phyloP scores from a whole-genome alignment of 1,140 invertebrate species.

The Zaprionus nigranus region DNA sequence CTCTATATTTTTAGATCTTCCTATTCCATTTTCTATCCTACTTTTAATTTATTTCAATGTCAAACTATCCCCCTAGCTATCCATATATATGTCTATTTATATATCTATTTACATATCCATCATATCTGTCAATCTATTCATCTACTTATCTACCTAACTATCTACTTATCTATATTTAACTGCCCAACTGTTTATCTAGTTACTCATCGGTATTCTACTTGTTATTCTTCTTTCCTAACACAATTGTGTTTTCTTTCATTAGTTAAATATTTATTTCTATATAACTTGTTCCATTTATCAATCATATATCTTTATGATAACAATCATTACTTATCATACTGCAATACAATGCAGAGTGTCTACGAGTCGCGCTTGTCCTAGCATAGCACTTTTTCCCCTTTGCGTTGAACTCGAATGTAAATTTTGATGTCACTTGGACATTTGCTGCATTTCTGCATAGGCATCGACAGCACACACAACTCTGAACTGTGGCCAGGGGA shows the following conservation, averaged over 20 bases:
- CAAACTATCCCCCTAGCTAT: too few relatives aligned
- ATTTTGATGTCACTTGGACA: slow-evolving; percentile 64
- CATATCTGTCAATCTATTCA: too few relatives aligned
- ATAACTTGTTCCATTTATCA: slow-evolving; percentile 7
- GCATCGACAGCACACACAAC: slow-evolving; percentile 37
- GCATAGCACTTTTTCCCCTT: slow-evolving; percentile 32
- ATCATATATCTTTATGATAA: not conserved
- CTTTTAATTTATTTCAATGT: too few relatives aligned
- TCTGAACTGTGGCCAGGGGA: not conserved
- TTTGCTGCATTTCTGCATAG: slow-evolving; percentile 37
- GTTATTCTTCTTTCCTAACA: too few relatives aligned
- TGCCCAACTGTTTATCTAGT: too few relatives aligned
- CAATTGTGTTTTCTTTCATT: too few relatives aligned
- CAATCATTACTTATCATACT: not conserved
- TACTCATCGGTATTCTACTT: too few relatives aligned
- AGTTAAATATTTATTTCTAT: slow-evolving; percentile 14
- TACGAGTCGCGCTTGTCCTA: not conserved
- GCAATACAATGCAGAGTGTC: not conserved
- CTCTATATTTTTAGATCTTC: too few relatives aligned
- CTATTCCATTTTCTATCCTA: too few relatives aligned
- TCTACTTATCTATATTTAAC: too few relatives aligned
- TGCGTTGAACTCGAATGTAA: slow-evolving; percentile 55
- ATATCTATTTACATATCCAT: not conserved
- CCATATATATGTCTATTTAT: not conserved
- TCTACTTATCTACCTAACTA: too few relatives aligned